phyloP scores from a whole-genome alignment of 30 jellyfish, hydroid and myxozoan genomes.

The Nemopilema nomurai region DNA sequence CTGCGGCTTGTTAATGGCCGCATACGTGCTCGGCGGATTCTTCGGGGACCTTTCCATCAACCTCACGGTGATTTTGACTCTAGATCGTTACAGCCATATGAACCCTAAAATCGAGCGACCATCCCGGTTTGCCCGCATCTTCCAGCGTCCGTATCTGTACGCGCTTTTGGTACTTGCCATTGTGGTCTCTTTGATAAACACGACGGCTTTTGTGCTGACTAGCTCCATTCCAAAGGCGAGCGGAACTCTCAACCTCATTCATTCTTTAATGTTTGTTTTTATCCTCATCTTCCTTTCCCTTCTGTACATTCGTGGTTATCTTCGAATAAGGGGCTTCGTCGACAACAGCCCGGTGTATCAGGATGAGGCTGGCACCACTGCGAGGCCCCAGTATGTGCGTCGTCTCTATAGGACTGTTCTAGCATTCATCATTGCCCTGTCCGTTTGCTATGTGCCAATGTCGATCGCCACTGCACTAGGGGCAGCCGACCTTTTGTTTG shows the following conservation, averaged over 20 bases:
- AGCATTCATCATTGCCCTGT: background rate
- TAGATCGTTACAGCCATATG: background rate
- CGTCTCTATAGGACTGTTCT: conserved; percentile 22
- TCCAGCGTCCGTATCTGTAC: background rate
- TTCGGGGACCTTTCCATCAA: background rate
- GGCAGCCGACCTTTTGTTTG: background rate
- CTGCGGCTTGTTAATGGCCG: background rate
- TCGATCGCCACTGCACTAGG: background rate
- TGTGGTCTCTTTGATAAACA: background rate
- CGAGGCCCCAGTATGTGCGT: conserved; percentile 23
- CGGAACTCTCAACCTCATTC: background rate
- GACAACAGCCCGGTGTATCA: conserved; percentile 24
- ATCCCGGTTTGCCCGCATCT: background rate
- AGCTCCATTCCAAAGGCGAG: background rate
- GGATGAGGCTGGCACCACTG: background rate
- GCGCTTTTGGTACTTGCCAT: background rate
- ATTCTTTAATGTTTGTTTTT: background rate
- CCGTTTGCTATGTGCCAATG: background rate
- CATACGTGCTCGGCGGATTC: background rate
- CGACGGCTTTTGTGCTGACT: background rate
- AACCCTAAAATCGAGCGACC: background rate
- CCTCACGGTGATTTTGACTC: background rate
- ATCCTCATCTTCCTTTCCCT: background rate
- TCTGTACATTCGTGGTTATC: conserved; percentile 5
- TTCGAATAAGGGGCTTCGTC: conserved; percentile 2